These are phyloP conservation scores for Apis cerana DNA, from an alignment of 1,140 invertebrate genomes.

Conservation along the genomic window DNA sequence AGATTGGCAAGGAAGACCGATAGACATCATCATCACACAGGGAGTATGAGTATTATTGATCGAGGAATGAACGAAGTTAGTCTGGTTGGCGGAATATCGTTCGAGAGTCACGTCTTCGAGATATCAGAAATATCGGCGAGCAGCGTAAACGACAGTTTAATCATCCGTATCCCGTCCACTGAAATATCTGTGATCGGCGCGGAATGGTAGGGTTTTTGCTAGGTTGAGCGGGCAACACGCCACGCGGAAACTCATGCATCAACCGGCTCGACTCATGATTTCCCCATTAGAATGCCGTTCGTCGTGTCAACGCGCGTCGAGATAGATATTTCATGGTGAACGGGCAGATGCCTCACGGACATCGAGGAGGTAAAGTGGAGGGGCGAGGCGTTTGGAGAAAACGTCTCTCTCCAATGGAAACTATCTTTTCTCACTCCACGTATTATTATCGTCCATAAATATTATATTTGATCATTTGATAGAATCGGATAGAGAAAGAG, in stretches of 20 bases:
- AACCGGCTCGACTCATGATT: constrained; percentile 65
- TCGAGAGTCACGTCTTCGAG: constrained; percentile 21
- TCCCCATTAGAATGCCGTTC: constrained; percentile 60
- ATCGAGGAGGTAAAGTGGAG: neutral
- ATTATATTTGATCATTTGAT: too few species aligned
- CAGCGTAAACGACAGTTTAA: constrained; percentile 60
- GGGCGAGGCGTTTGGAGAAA: neutral
- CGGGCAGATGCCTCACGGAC: constrained; percentile 48
- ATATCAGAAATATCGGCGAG: constrained; percentile 41
- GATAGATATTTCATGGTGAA: constrained; percentile 68
- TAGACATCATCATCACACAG: neutral
- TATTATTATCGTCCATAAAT: too few species aligned
- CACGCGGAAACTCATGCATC: constrained; percentile 55
- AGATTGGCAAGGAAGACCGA: neutral
- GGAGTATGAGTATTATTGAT: constrained; percentile 9
- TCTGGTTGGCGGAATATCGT: neutral
- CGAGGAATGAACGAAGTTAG: constrained; percentile 20
- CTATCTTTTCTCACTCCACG: neutral
- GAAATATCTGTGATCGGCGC: constrained; percentile 36
- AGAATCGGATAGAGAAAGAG: too few species aligned
- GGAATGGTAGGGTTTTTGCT: constrained; percentile 56
- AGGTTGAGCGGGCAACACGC: constrained; percentile 30
- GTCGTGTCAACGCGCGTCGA: constrained; percentile 47
- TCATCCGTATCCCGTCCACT: constrained; percentile 48
- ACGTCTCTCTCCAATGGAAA: constrained; percentile 13